These are phyloP conservation scores for Apteryx mantelli DNA, from an alignment of 2,113 vertebrate genomes.

Conservation along the genomic window DNA sequence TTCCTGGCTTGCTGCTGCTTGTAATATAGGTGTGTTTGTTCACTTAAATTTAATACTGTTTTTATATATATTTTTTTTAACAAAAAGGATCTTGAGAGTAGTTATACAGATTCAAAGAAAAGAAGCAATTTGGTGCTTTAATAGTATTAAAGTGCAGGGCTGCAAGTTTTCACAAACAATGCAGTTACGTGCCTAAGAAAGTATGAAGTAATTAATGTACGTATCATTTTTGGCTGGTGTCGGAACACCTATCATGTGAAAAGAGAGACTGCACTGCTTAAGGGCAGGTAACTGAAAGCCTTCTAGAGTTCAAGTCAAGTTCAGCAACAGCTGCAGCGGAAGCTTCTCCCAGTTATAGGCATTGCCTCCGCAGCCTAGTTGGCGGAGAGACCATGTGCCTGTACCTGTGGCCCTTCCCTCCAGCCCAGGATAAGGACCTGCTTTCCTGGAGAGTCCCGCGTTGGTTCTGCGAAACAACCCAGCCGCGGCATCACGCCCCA, in stretches of 20 bases:
- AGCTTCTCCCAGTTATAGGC: background rate
- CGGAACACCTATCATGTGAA: fast-evolving
- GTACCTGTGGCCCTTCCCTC: background rate
- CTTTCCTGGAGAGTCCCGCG: background rate
- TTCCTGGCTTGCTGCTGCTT: background rate
- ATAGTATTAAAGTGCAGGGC: background rate
- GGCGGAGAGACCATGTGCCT: too few species aligned
- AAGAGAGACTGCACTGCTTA: background rate
- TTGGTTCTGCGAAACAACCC: background rate
- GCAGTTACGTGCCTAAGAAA: fast-evolving
- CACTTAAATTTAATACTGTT: background rate
- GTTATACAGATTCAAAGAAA: background rate
- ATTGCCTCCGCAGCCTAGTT: too few species aligned
- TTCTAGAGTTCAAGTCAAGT: background rate
- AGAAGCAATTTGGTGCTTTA: background rate
- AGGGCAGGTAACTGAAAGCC: too few species aligned
- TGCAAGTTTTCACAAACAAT: background rate
- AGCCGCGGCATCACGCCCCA: background rate
- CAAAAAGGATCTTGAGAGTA: background rate
- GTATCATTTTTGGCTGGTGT: fast-evolving
- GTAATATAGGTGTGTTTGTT: background rate
- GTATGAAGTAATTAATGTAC: fast-evolving
- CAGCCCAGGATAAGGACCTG: background rate
- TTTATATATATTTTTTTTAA: background rate
- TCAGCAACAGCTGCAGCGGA: background rate